Evolutionary conservation across 2,797 vertebrate genomes (phyloP), one percentile per base, ranked within the genome.

Genomic region (Sarcoramphus papa): DNA sequence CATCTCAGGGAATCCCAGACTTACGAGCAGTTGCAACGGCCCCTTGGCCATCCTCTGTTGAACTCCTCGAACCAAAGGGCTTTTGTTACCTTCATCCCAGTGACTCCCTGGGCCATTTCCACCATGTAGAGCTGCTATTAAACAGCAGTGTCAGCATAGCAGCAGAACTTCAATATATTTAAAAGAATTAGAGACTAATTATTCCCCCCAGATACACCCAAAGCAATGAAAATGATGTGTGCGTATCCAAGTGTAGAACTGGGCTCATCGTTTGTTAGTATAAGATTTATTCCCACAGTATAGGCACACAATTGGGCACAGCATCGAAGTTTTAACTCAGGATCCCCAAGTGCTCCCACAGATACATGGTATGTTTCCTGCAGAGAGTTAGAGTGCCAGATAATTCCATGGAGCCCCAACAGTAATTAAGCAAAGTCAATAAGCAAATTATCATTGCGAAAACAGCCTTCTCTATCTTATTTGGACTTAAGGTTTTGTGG

Each of bases 361-460:
- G 60, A 90, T 81, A 82, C 10, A 59, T 41, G 41, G 75, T 65
- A 60, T 56, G 35, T 21, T 90, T 93, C 70, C 91, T 96, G 90
- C 59, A 88, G 94, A 85, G 94, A 91, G 35, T 81, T 56, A 50
- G 45, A 86, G 59, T 76, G 85, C 80, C 91, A 94, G n/a, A 88
- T 78, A 96, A 97, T 93, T 94, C 80, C 62, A 60, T 4, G 33
- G 80, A 76, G 53, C 27, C 68, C 69, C 78, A 94, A 53, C 4
- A 91, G 78, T 45, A 95, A 95, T 90, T 96, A 89, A 96, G 54
- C 25, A 84, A 94, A 91, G 41, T 84, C 72, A 77, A 80, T 6
- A 72, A 37, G 59, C 56, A 94, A 93, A 79, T 91, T 76, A 88
- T 87, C 94, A 93, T 43, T 40, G 57, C 83, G 47, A 76, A 82